These are phyloP conservation scores for Drosophila hawaiiensis DNA, from an alignment of 2,888 invertebrate species.

Conservation along the genomic window DNA sequence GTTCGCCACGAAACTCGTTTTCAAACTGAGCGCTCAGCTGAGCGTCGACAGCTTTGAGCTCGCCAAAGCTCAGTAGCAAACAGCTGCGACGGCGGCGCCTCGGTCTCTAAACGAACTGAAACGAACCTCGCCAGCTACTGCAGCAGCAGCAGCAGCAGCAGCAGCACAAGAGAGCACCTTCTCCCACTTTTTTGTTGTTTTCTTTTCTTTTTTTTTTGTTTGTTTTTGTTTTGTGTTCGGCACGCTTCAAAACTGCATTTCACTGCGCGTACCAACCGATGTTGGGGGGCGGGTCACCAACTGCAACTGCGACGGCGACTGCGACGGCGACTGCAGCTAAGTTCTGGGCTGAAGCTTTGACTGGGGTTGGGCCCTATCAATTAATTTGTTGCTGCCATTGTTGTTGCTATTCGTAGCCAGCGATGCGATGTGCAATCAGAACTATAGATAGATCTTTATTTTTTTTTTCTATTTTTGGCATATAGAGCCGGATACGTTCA, in stretches of 20 bases:
- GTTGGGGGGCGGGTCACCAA: not conserved
- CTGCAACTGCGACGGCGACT: not conserved
- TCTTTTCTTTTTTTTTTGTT: not conserved
- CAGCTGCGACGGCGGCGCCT: constrained; percentile 39
- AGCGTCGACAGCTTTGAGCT: constrained; percentile 50
- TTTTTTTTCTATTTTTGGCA: constrained; percentile 15
- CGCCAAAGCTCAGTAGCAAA: constrained; percentile 56
- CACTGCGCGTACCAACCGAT: constrained; percentile 38
- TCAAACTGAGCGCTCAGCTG: constrained; percentile 75
- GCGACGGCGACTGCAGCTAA: not conserved
- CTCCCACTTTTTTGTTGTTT: constrained; percentile 13
- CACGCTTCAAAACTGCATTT: constrained; percentile 59
- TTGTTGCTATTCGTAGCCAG: constrained; percentile 36
- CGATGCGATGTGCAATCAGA: constrained; percentile 55
- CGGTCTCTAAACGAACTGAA: constrained; percentile 36
- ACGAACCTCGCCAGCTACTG: constrained; percentile 37
- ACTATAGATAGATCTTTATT: constrained; percentile 24
- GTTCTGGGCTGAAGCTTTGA: constrained; percentile 9
- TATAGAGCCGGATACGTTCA: constrained; percentile 38
- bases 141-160: constrained; percentile 18
- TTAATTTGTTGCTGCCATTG: constrained; percentile 50
- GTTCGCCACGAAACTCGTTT: constrained; percentile 81
- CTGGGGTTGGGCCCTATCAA: constrained; percentile 51
- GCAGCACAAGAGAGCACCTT: constrained; percentile 24
- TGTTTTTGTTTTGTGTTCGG: constrained; percentile 22